Evolutionary conservation across 2,113 vertebrate species (phyloP).

Genomic region (Prochilodus magdalenae): DNA sequence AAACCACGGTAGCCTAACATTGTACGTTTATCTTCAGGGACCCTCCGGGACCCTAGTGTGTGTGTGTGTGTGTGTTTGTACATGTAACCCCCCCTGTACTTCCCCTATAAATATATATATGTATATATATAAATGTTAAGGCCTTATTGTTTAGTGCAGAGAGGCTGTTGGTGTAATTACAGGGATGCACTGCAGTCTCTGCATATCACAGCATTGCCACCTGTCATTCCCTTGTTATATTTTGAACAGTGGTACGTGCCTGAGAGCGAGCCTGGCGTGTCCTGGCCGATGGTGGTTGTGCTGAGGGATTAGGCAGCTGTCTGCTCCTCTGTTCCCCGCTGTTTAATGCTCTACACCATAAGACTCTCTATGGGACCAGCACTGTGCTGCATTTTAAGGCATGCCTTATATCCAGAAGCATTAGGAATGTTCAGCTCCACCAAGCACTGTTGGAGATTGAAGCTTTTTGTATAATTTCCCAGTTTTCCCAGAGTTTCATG

Average conservation of each 20-base stretch:
- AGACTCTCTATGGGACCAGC: background rate
- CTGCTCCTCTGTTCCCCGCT: background rate
- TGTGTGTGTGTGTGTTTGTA: no score
- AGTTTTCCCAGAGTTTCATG: no score
- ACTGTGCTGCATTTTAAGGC: background rate
- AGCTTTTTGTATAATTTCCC: no score
- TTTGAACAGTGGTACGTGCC: background rate
- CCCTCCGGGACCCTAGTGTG: no score
- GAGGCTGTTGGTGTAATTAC: background rate
- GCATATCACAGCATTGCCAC: conserved; percentile 8
- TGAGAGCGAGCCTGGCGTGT: background rate
- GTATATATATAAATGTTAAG: background rate
- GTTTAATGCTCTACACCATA: background rate
- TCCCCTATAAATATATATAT: no score
- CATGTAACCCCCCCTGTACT: no score
- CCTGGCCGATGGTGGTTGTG: background rate
- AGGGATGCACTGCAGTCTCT: background rate
- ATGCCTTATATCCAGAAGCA: background rate
- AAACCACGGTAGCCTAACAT: no score
- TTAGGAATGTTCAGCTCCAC: no score
- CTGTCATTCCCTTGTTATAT: conserved; percentile 20
- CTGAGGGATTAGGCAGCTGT: background rate
- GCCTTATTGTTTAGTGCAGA: background rate
- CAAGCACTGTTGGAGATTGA: no score
- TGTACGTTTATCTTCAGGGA: no score